Evolutionary conservation across 1,140 invertebrate genomes (phyloP), one percentile per base, ranked within the genome.

Genomic region (Pseudomyrmex pallidus): DNA sequence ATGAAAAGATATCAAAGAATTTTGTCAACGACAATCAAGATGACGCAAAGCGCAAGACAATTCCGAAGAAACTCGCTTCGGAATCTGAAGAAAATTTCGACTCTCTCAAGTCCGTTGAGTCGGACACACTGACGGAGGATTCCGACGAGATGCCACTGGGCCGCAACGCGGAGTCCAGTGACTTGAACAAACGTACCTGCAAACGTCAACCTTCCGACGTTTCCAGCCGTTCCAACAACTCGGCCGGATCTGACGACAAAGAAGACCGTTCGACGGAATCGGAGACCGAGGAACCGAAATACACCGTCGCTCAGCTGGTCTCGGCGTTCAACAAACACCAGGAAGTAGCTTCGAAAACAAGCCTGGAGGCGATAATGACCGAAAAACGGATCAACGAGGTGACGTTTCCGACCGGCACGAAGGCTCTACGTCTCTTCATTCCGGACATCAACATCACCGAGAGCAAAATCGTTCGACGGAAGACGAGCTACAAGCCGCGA

Each of bases 241-340:
- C 93, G 0, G 90, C 73, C 0, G 90, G 91, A 63, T 93, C 92
- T 0, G 93, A 93, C 44, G 92, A 94, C 1, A 93, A 94, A 10
- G 92, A 94, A 2, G 93, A 94, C 15, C 92, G 93, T 20, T 91
- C 90, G 17, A 89, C 83, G 7, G 94, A 95, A 12, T 94, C 92
- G 0, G 94, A 95, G 57, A 94, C 91, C 20, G 94, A 95, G 0
- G 95, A 95, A 64, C 95, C 95, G 0, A 95, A 95, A 22, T 95
- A 94, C 68, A 94, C 95, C 0, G 95, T 95, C 0, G 94, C 95
- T 4, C 95, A 95, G 77, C 74, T 95, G 4, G 92, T 95, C 0
- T 95, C 94, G 0, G 95, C 95, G 0, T 95, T 95, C 66, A 95
- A 95, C 76, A 94, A 93, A 25, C 95, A 95, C 74, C 95, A 95